phyloP scores from a whole-genome alignment of 2,888 invertebrate genomes.

The Dorcus parallelipipedus region DNA sequence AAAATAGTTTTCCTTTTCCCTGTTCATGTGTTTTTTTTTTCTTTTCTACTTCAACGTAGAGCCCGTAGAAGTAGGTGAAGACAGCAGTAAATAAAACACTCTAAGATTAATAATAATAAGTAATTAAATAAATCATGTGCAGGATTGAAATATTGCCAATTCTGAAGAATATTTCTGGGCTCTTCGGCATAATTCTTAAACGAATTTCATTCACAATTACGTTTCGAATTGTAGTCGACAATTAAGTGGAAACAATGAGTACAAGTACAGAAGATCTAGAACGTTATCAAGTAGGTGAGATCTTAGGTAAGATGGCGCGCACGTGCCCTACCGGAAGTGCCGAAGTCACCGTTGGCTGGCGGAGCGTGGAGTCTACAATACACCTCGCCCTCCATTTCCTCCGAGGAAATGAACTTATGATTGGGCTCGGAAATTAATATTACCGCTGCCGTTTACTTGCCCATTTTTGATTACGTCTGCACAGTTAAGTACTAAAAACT shows the following conservation, averaged over 20 bases:
- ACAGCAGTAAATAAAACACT: too few species aligned
- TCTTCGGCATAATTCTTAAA: not conserved
- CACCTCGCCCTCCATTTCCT: conserved; percentile 38
- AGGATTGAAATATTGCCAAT: too few species aligned
- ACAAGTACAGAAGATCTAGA: conserved; percentile 6
- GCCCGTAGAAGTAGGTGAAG: too few species aligned
- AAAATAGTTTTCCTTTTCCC: too few species aligned
- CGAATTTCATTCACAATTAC: conserved; percentile 1
- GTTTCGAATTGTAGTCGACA: not conserved
- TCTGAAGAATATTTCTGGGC: not conserved
- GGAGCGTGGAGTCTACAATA: conserved; percentile 42
- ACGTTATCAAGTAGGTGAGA: conserved; percentile 17
- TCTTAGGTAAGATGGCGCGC: conserved; percentile 38
- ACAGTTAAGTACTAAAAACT: too few species aligned
- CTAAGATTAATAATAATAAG: too few species aligned
- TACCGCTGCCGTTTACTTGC: conserved; percentile 27
- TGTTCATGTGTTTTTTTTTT: too few species aligned
- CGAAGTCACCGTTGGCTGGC: conserved; percentile 44
- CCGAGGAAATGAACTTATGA: conserved; percentile 46
- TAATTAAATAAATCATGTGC: too few species aligned
- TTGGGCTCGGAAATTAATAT: conserved; percentile 45
- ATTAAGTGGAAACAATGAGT: conserved; percentile 2
- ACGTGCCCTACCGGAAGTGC: conserved; percentile 46
- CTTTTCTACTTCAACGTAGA: too few species aligned
- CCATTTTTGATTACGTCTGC: conserved; percentile 1